Evolutionary conservation across 2,888 invertebrate genomes (phyloP).

Genomic region (Strigamia transsilvanica): DNA sequence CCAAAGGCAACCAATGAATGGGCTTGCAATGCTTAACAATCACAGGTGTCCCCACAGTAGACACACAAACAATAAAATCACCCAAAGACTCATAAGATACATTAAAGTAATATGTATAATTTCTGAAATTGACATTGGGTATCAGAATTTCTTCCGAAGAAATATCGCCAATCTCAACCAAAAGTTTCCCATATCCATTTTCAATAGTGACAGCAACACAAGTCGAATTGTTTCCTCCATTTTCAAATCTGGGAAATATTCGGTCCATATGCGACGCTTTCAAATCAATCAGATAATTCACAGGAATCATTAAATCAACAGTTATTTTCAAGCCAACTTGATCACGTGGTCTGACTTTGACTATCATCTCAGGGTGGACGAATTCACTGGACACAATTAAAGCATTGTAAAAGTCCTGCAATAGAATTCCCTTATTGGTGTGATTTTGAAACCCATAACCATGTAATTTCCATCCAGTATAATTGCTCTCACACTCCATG

Average conservation of each 20-base stretch:
- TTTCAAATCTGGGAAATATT: neutral
- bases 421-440: neutral
- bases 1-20: neutral
- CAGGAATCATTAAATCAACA: neutral
- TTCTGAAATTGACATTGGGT: neutral
- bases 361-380: neutral
- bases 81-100: neutral
- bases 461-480: neutral
- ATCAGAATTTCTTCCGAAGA: neutral
- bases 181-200: neutral
- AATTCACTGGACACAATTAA: neutral
- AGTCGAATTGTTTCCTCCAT: neutral
- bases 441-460: neutral
- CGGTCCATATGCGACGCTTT: neutral
- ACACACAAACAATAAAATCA: neutral
- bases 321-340: neutral
- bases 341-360: neutral
- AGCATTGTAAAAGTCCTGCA: neutral
- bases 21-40: neutral
- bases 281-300: neutral
- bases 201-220: neutral
- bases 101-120: neutral
- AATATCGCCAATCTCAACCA: neutral
- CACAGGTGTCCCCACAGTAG: neutral
- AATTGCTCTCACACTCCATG: neutral